Base-by-base conservation (phyloP, 2,888 invertebrate species). In the Conchocele bisecta region DNA sequence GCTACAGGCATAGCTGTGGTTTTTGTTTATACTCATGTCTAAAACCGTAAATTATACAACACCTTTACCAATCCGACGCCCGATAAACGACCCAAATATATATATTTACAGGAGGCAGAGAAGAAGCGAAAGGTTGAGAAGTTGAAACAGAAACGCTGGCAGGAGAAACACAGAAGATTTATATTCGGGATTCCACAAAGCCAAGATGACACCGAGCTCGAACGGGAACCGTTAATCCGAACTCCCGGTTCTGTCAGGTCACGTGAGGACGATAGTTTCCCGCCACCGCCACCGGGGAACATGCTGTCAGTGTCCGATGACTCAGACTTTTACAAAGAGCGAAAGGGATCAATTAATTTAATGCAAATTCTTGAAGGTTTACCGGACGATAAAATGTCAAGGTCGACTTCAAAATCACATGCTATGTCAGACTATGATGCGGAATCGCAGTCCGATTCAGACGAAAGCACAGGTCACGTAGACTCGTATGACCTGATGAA, bases 101-200 rank as follows among this genome's bases (percentile, higher is more conserved):
- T 48, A 3, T 35, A 11, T 42, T 35, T 60, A 4, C 61, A 88
- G 88, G 88, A 88, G 60, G 85, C 86, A 22, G 88, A 88, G 60
- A 87, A 85, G 81, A 88, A 88, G 65, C 77, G 88, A 0, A 87
- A 86, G 58, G 85, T 86, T 53, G 88, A 88, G 59, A 87, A 86
- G 66, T 68, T 86, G 64, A 86, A 86, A 58, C 88, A 88, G 72
- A 84, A 84, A 61, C 64, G 86, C 29, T 88, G 88, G 88, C 88
- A 88, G 54, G 88, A 88, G 67, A 87, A 87, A 51, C 88, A 88
- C 61, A 75, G 87, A 37, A 81, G 84, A 13, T 83, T 85, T 61
- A 83, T 88, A 63, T 84, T 86, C 59, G 86, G 88, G 6, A 72
- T 80, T 15, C 72, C 76, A 15, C 75, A 68, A 22, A 84, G 81